Evolutionary conservation across 2,797 vertebrate species (phyloP).

Genomic region (Acrossocheilus fasciatus): DNA sequence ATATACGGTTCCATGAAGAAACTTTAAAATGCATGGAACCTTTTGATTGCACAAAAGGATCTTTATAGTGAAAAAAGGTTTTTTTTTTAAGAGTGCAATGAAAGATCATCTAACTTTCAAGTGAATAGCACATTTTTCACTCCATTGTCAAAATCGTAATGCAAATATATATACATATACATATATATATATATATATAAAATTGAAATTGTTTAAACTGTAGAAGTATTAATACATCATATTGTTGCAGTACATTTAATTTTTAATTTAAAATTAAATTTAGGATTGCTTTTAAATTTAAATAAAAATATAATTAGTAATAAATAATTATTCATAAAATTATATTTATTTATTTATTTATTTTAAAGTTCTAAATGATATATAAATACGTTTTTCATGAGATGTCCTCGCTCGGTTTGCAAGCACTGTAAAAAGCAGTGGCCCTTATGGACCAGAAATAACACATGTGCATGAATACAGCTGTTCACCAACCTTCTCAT

Average conservation of each 20-base stretch:
- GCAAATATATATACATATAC: too few relatives aligned
- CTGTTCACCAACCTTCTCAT: constrained; percentile 84
- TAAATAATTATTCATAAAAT: not conserved
- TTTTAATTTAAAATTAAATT: not conserved
- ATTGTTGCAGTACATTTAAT: not conserved
- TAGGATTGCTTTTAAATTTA: not conserved
- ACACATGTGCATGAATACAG: not conserved
- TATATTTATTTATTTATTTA: not conserved
- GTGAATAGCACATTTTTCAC: not conserved
- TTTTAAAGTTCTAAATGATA: not conserved
- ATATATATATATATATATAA: too few relatives aligned
- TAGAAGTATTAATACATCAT: not conserved
- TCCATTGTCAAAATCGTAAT: not conserved
- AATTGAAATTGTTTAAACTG: not conserved
- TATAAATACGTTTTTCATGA: not conserved
- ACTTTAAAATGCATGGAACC: not conserved
- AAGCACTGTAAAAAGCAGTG: not conserved
- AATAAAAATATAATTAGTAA: not conserved
- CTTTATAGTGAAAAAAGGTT: not conserved
- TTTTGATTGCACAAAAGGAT: not conserved
- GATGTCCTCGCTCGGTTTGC: not conserved
- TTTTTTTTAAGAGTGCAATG: not conserved
- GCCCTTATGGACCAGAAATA: not conserved
- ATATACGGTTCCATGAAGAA: too few relatives aligned
- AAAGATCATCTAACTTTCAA: not conserved